Evolutionary conservation across 2,888 invertebrate species (phyloP), one percentile per base, ranked within the genome.

Genomic region (Colostygia pectinataria): DNA sequence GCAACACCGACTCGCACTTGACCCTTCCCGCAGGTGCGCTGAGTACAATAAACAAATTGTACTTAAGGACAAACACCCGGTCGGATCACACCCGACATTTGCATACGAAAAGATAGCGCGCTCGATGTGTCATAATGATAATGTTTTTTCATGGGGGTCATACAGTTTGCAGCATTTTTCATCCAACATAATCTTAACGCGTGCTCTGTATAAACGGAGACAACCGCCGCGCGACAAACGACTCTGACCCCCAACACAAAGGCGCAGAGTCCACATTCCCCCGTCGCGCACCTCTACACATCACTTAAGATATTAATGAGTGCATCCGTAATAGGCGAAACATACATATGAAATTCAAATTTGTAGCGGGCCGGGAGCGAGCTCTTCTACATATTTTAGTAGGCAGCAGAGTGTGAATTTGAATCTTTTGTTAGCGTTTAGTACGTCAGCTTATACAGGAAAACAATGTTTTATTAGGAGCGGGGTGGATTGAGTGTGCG

Each of bases 301-400:
- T 88, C 88, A 87, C 86, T 88, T 87, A 88, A 87, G 85, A 84
- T 89, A 89, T 89, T 90, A 90, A 90, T 90, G 89, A 89, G 86
- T 83, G 89, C 89, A 90, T 89, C 84, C 81, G 85, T 89, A 89
- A 89, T 89, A 89, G 87, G 83, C 75, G 86, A 87, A 89, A 87
- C 88, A 89, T 88, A 87, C 86, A 86, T 87, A 88, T 89, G 89
- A 90, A 89, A 89, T 90, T 90, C 86, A 90, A 89, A 90, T 90
- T 88, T 85, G 85, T 84, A 84, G 78, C 82, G 83, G 80, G 79
- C 70, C 81, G 80, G 86, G 80, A 85, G 82, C 84, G 77, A 77
- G 81, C 83, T 86, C 82, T 77, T 85, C 85, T 88, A 81, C 87
- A 90, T 90, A 86, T 88, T 90, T 90, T 86, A 90, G 84, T 84